Conservation (phyloP, 2,888 invertebrate genomes). For the Helobdella robusta region DNA sequence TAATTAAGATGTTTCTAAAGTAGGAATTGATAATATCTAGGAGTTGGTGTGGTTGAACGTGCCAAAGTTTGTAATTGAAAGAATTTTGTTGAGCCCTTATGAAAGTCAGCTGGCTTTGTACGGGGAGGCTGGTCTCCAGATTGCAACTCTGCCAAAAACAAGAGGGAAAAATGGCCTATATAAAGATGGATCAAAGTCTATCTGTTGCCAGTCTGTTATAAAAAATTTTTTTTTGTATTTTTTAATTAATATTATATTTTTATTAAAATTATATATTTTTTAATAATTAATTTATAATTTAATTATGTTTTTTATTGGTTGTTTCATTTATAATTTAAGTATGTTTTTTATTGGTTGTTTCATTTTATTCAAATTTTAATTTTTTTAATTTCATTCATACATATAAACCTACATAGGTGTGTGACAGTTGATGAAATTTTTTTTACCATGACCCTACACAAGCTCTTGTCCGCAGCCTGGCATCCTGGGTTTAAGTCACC, state of each 20-base stretch:
- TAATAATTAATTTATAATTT: background rate
- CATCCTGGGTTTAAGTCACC: slow-evolving; percentile 71
- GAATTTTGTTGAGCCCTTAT: slow-evolving; percentile 59
- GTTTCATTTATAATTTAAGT: background rate
- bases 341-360: background rate
- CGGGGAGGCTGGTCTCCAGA: slow-evolving; percentile 62
- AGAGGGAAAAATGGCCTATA: slow-evolving; percentile 61
- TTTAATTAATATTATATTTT: background rate
- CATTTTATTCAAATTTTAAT: slow-evolving; percentile 31
- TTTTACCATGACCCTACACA: slow-evolving; percentile 55
- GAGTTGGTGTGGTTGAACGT: slow-evolving; percentile 61
- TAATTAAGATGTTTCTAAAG: too few relatives aligned
- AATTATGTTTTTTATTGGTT: background rate
- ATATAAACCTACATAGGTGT: too few relatives aligned
- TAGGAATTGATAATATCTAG: slow-evolving; percentile 56
- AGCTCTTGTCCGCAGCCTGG: slow-evolving; percentile 62
- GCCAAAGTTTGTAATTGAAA: slow-evolving; percentile 63
- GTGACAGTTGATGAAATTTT: slow-evolving; percentile 65
- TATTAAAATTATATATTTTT: background rate
- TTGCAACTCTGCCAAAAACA: slow-evolving; percentile 63
- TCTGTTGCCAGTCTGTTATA: slow-evolving; percentile 7
- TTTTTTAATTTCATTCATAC: too few relatives aligned
- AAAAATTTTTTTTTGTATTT: background rate
- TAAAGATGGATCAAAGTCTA: slow-evolving; percentile 54
- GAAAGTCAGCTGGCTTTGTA: slow-evolving; percentile 62